These are phyloP conservation scores for Xiphophorus hellerii DNA, from an alignment of 2,113 vertebrate genomes.

Conservation along the genomic window DNA sequence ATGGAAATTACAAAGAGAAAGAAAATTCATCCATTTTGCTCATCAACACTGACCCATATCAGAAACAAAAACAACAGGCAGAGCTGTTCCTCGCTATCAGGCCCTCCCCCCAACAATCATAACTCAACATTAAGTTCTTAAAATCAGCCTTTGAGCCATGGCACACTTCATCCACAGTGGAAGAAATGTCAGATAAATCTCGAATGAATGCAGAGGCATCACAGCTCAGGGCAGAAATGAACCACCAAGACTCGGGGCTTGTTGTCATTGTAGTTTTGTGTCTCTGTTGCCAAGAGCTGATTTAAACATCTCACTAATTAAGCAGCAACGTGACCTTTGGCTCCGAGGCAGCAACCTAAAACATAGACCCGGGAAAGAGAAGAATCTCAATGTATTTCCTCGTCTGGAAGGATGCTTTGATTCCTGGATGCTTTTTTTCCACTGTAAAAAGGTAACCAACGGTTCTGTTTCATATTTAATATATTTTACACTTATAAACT, in stretches of 20 bases:
- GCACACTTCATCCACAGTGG: constrained; percentile 11
- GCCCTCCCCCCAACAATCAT: background rate
- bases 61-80: background rate
- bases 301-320: constrained; percentile 47
- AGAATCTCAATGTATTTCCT: background rate
- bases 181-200: constrained; percentile 16
- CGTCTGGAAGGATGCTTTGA: background rate
- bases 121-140: constrained; percentile 29
- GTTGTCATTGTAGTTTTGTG: constrained; percentile 23
- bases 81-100: background rate
- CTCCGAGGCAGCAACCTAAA: constrained; percentile 16
- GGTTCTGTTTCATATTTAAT: background rate
- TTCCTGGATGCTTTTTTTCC: background rate
- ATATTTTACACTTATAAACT: background rate
- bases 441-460: background rate
- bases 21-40: constrained; percentile 53
- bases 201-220: constrained; percentile 13
- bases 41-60: constrained; percentile 60
- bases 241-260: constrained; percentile 4
- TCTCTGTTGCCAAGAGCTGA: constrained; percentile 32
- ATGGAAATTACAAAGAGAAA: constrained; percentile 63
- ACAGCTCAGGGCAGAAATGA: constrained; percentile 29
- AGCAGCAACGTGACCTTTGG: constrained; percentile 50
- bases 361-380: background rate
- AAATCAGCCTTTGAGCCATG: constrained; percentile 33